Evolutionary conservation across 2,888 invertebrate species (phyloP).

Genomic region (Cheilosia scutellata): DNA sequence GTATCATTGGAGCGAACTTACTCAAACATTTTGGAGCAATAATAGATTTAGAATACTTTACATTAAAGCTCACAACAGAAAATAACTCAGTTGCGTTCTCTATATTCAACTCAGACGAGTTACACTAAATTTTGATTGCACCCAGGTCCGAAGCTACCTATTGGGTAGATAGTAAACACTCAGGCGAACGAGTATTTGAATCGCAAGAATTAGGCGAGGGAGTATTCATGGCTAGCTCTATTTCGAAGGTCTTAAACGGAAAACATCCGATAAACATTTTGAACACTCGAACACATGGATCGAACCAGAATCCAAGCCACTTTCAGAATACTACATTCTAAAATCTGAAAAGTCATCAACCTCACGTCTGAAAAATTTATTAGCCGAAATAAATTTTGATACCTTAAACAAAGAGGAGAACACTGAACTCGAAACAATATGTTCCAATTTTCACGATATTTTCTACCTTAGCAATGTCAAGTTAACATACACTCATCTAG

Average conservation of each 20-base stretch:
- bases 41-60: not conserved
- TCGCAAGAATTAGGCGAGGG: no score
- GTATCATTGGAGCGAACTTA: not conserved
- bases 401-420: not conserved
- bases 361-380: not conserved
- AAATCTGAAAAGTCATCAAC: no score
- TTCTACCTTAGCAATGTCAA: no score
- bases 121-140: not conserved
- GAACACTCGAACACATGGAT: no score
- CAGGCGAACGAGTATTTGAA: not conserved
- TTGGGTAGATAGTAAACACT: not conserved
- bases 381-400: not conserved
- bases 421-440: not conserved
- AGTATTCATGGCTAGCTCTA: no score
- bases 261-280: no score
- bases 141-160: constrained; percentile 3
- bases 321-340: not conserved
- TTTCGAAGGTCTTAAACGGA: no score
- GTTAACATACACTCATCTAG: not conserved
- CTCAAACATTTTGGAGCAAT: not conserved
- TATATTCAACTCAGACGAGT: not conserved
- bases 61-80: not conserved
- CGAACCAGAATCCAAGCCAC: not conserved
- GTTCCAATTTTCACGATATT: not conserved
- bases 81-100: not conserved